Conservation (phyloP, 2,888 invertebrate genomes). For the Megamerina dolium region DNA sequence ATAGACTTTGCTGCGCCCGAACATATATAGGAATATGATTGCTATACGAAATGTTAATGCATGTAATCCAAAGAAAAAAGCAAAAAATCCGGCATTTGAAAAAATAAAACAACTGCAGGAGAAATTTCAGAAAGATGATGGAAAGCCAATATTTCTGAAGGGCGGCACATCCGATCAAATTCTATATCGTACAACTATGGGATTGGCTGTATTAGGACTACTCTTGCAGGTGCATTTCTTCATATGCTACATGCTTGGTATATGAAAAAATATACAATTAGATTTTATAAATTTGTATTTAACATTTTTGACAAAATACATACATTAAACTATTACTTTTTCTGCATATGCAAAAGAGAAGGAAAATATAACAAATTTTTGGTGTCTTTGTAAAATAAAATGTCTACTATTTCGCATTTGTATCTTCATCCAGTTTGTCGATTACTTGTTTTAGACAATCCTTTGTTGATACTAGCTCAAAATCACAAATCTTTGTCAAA, state of each 20-base stretch:
- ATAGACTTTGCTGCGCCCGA: no score
- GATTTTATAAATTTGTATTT: conserved; percentile 9
- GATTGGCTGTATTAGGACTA: conserved; percentile 33
- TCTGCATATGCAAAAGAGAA: no score
- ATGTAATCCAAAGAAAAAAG: no score
- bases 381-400: neutral
- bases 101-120: conserved; percentile 18
- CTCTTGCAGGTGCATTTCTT: conserved; percentile 20
- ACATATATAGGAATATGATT: no score
- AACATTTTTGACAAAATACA: conserved; percentile 8
- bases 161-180: conserved; percentile 47
- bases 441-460: conserved; percentile 51
- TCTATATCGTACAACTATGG: conserved; percentile 40
- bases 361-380: no score
- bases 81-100: conserved; percentile 6
- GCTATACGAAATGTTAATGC: no score
- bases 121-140: conserved; percentile 36
- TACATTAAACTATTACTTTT: conserved; percentile 1
- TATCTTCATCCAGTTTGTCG: conserved; percentile 47
- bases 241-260: conserved; percentile 26
- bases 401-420: conserved; percentile 1
- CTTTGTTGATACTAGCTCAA: conserved; percentile 51
- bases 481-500: conserved; percentile 50
- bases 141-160: conserved; percentile 49
- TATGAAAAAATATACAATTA: no score